Evolutionary conservation across 1,140 invertebrate species (phyloP).

Genomic region (Saccostrea glomerata): DNA sequence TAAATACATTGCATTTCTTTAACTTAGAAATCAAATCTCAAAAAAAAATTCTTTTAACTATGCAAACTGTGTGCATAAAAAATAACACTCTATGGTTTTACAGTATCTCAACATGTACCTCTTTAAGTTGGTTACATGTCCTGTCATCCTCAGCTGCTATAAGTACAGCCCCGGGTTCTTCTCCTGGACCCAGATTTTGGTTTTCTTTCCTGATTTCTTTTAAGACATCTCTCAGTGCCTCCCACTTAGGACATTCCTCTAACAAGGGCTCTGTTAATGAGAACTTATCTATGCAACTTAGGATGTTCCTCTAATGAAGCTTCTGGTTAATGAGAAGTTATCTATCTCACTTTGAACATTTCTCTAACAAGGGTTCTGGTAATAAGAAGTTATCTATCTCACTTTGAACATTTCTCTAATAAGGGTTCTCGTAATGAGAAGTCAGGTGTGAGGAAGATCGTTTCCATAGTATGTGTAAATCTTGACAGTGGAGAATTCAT

Average conservation of each 20-base stretch:
- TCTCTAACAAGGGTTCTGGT: conserved; percentile 83
- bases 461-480: too few species aligned
- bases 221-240: conserved; percentile 80
- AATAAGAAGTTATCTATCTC: conserved; percentile 80
- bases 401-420: conserved; percentile 94
- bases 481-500: too few species aligned
- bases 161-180: conserved; percentile 85
- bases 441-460: background rate
- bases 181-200: conserved; percentile 61
- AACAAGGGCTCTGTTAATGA: conserved; percentile 79
- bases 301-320: background rate
- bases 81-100: too few species aligned
- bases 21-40: too few species aligned
- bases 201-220: conserved; percentile 76
- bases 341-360: conserved; percentile 91
- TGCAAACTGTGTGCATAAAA: too few species aligned
- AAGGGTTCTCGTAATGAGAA: conserved; percentile 66
- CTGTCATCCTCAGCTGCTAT: conserved; percentile 90
- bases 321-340: background rate
- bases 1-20: too few species aligned
- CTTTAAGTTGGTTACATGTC: conserved; percentile 88
- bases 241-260: conserved; percentile 95
- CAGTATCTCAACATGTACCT: conserved; percentile 65
- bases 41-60: too few species aligned
- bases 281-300: background rate